Base-by-base conservation (phyloP, 2,888 invertebrate species). In the Diaperis boleti region DNA sequence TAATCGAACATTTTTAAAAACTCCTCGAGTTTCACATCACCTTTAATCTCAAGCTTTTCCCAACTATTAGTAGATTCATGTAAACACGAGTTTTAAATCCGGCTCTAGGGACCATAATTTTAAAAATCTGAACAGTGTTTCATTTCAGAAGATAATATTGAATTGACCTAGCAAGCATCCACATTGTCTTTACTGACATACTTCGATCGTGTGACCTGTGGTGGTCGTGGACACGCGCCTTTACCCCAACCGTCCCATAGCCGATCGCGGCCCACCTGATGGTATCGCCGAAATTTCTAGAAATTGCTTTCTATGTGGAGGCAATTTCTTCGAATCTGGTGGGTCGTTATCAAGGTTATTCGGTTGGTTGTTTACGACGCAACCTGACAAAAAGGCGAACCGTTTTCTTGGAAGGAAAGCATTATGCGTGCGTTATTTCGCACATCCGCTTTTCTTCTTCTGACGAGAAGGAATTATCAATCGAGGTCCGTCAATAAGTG, bases 271-370 rank as follows among this genome's bases (percentile, higher is more conserved):
- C 18, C 33, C 17, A 33, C 18, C 18, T 29, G 49, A 49, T 49
- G 33, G 17, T 49, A 49, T 49, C 47, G 47, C 31, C 15, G 49
- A 49, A 49, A 49, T 49, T 49, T 49, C 49, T 49, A 10, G 49
- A 49, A 49, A 49, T 49, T 33, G 49, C 29, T 45, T 45, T 45
- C 44, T 47, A 47, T 31, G 22, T 31, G 29, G n/a, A n/a, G 31
- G 31, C 47, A 47, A 49, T 29, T 49, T 49, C 33, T 49, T 17
- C 49, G 49, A 49, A 49, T 49, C 35, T 49, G 49, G 8, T 47
- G 29, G 47, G 44, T 26, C 44, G 44, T 22, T 45, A 26, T 45
- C 44, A 45, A 45, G 44, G 44, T 45, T 45, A 26, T 39, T 39
- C 15, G 39, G 39, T 18, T 39, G 39, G 39, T 18, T 15, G 29